Percentiles rank a stretch among this genome's conserved stretches.
phyloP scores from a whole-genome alignment of 1,140 invertebrate species.

The Tetragnatha versicolor region DNA sequence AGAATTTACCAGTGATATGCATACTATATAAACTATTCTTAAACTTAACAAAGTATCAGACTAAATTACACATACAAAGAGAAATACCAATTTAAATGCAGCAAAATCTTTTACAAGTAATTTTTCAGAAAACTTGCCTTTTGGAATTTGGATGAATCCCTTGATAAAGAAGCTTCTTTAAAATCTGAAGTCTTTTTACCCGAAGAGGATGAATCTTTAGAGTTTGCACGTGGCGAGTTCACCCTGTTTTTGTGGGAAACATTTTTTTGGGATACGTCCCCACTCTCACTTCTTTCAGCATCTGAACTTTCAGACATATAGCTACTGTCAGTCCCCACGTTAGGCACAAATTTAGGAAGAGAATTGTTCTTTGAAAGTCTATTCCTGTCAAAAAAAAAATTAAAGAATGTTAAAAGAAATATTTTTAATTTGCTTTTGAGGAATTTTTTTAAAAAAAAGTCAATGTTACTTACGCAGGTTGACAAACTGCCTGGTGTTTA shows the following conservation, averaged over 20 bases:
- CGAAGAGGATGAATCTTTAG: neutral
- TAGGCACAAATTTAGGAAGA: neutral
- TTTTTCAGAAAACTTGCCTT: neutral
- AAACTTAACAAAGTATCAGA: no score
- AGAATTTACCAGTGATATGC: no score
- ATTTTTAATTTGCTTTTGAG: neutral
- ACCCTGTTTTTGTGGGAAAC: neutral
- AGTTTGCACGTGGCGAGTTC: neutral
- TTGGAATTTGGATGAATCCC: neutral
- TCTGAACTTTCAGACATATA: constrained; percentile 29
- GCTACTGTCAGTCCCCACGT: neutral
- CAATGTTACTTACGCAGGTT: constrained; percentile 3
- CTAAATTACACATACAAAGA: no score
- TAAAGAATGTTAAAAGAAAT: neutral
- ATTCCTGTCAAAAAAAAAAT: neutral
- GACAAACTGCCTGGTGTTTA: constrained; percentile 1
- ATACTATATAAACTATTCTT: no score
- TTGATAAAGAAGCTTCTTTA: neutral
- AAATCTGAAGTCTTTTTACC: neutral
- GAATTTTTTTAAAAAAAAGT: neutral
- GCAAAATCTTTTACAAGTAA: no score
- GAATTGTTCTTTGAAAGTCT: neutral
- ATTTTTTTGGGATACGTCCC: neutral
- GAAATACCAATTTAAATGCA: no score
- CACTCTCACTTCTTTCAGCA: neutral